Conservation (phyloP, 2,797 vertebrate genomes). For the Girardinus metallicus region DNA sequence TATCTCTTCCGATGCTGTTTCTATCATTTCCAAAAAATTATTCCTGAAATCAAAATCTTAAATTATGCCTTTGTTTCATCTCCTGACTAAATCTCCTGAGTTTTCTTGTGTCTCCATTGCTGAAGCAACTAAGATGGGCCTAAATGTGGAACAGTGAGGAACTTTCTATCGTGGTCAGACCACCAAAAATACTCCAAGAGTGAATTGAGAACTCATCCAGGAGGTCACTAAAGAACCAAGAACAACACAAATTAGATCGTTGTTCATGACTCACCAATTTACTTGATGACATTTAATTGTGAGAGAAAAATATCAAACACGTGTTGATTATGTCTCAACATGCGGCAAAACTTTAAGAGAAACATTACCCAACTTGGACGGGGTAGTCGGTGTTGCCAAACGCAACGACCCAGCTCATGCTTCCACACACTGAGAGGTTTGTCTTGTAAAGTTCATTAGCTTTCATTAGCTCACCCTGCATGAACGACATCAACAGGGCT, state of each 20-base stretch:
- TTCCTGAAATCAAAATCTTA: neutral
- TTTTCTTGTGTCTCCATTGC: neutral
- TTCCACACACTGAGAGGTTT: neutral
- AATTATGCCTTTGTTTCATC: neutral
- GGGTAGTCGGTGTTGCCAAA: neutral
- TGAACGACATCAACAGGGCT: neutral
- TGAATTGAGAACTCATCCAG: neutral
- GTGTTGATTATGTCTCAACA: neutral
- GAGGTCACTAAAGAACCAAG: neutral
- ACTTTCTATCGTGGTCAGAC: neutral
- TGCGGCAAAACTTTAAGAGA: neutral
- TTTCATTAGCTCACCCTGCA: neutral
- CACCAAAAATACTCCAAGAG: neutral
- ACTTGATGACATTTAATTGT: neutral
- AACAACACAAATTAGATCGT: neutral
- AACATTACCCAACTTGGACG: neutral
- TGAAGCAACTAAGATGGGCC: neutral
- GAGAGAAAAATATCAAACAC: neutral
- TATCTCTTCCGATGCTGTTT: neutral
- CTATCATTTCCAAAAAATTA: neutral
- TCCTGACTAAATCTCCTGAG: neutral
- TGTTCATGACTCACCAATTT: neutral
- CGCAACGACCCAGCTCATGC: neutral
- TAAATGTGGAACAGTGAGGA: neutral
- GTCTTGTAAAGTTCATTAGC: neutral